Percentiles rank a stretch among this genome's conserved stretches.
Conservation (phyloP, 2,797 vertebrate genomes). For the Nyctalus aviator region DNA sequence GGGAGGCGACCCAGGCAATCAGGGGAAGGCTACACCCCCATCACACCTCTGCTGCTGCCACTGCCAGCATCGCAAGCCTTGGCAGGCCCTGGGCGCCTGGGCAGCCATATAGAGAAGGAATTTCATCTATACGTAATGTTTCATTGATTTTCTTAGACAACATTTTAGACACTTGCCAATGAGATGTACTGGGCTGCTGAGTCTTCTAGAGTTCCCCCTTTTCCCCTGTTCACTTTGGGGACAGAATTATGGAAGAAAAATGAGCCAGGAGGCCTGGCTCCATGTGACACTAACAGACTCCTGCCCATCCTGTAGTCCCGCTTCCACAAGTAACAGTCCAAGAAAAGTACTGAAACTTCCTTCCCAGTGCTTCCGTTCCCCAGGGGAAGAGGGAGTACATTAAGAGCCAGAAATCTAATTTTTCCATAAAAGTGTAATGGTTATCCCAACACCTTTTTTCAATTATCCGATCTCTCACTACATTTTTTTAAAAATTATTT, state of each 20-base stretch:
- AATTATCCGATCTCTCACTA: not conserved
- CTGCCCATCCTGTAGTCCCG: not conserved
- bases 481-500: not conserved
- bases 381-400: not conserved
- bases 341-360: not conserved
- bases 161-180: constrained; percentile 20
- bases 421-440: not conserved
- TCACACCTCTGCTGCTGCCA: too few relatives aligned
- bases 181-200: not conserved
- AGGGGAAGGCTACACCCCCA: too few relatives aligned
- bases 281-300: not conserved
- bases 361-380: not conserved
- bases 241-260: not conserved
- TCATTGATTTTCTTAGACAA: constrained; percentile 40
- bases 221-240: not conserved
- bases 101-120: not conserved
- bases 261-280: not conserved
- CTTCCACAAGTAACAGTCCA: not conserved
- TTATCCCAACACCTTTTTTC: not conserved
- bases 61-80: too few relatives aligned
- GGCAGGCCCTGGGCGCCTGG: too few relatives aligned
- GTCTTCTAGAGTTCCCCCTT: not conserved
- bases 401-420: not conserved
- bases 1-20: too few relatives aligned
- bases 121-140: not conserved